Evolutionary conservation across 2,113 vertebrate genomes (phyloP), one percentile per base, ranked within the genome.

Genomic region (Condylura cristata): DNA sequence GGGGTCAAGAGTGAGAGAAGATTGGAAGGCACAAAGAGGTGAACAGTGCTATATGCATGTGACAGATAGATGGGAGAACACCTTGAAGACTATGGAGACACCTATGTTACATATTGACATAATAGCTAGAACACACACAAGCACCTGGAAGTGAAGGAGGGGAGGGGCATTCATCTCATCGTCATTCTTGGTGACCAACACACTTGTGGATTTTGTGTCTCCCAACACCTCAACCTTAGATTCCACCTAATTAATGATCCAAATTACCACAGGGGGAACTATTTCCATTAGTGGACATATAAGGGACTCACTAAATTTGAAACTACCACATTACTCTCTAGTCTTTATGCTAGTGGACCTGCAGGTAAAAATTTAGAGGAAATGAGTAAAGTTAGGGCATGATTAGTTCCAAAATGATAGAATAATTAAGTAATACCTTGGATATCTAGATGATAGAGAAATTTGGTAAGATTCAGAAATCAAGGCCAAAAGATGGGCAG

Each of bases 391-490:
- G 24, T 17, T 79, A 61, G 56, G 46, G 83, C 39, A 13, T 28
- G 6, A 71, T 90, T 28, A 44, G 1, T 78, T 91, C 5, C 22
- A n/a, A 91, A 87, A 93, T n/a, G 30, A 83, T 7, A 72, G 87
- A 56, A 83, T 30, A 37, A 24, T 28, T 24, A 82, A 72, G 89
- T 16, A 71, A 63, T 72, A 18, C 3, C 8, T 2, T 72, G 34
- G n/a, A 61, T 63, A 72, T 91, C 24, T n/a, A 84, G 63, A 95
- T 28, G 44, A 68, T 75, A 68, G 46, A 75, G 37, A 93, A 72
- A 86, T 74, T 76, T 79, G 24, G 4, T 83, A 75, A n/a, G 1
- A 60, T 83, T 83, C n/a, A 60, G n/a, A 86, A 95, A 48, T 41
- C 13, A 87, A 94, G 17, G 8, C 22, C 44, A 72, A 82, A 85